Base-by-base conservation (phyloP, 2,113 vertebrate species). In the Triplophysa tibetana region DNA sequence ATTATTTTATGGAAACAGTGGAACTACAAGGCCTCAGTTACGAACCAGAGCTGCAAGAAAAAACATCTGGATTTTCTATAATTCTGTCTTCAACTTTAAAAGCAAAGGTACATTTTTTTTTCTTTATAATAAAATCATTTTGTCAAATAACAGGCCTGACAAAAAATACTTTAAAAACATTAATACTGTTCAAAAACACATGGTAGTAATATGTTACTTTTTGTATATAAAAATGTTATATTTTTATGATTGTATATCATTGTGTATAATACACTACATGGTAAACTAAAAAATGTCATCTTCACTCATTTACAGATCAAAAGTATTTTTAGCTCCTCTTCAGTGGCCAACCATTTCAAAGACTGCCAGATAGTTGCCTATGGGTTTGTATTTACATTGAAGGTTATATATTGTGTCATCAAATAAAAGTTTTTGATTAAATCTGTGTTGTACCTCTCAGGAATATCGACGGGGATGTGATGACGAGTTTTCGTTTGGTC, bases 1-100 rank as follows among this genome's bases (percentile, higher is more conserved):
- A 89, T 78, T 82, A 86, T 82, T 93, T 91, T 76, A 87, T 91
- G 89, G 92, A 93, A 78, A 95, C 91, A 0, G 93, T 94, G 17
- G 91, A 95, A 87, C 87, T 99, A 79, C 90, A 45, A 13, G 97
- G 97, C 2, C 91, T 99, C 64, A 78, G 64, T 0, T 98, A 95
- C 73, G 84, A 92, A 10, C 38, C 86, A 43, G 90, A 88, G 50
- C 86, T 99, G 33, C 92, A 91, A 85, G 83, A 77, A 14, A 84
- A 87, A 63, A 87, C 68, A 80, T 97, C 96, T 0, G 88, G 89
- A 8, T 97, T 93, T 81, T 91, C 86, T 81, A 87, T 90, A 17
- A 70, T 87, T 0, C 91, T 99, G 73, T 95, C 96, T 0, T 84
- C 94, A 0, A 82, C 92, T 21, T 88, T 99, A 26, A 91, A 94